These are phyloP conservation scores for Lycaena phlaeas DNA, from an alignment of 2,888 invertebrate genomes.

Conservation along the genomic window DNA sequence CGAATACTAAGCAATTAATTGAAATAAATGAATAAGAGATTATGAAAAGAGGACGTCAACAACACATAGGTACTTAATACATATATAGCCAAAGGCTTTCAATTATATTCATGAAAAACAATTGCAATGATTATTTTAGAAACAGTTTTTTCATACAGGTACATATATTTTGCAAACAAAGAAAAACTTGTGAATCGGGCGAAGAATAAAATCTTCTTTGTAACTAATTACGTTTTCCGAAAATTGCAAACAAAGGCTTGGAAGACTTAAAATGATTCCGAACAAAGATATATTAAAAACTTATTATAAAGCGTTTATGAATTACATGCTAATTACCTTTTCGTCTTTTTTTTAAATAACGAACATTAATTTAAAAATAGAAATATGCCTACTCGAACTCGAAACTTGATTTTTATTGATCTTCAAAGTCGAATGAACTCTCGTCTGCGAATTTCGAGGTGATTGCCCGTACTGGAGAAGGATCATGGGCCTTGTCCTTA, in stretches of 20 bases:
- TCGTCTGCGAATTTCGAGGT: constrained; percentile 31
- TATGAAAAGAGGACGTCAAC: too few relatives aligned
- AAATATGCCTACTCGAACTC: background rate
- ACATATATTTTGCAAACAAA: constrained; percentile 1
- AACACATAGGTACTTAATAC: too few relatives aligned
- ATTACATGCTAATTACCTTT: too few relatives aligned
- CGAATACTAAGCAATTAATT: background rate
- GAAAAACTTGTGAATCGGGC: background rate
- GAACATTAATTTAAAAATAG: too few relatives aligned
- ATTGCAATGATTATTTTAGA: too few relatives aligned
- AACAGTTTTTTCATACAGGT: too few relatives aligned
- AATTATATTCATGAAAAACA: too few relatives aligned
- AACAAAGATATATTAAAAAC: background rate
- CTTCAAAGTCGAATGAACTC: constrained; percentile 9
- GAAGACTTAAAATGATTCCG: background rate
- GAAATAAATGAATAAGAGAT: background rate
- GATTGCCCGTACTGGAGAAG: constrained; percentile 35
- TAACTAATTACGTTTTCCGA: constrained; percentile 2
- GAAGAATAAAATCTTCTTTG: background rate
- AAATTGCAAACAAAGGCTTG: constrained; percentile 3
- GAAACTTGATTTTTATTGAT: constrained; percentile 9
- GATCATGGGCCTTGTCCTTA: constrained; percentile 39
- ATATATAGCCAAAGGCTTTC: too few relatives aligned
- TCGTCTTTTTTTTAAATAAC: background rate
- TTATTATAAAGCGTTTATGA: too few relatives aligned